phyloP scores from a whole-genome alignment of 23 tunicate species.

The Phallusia fumigata region DNA sequence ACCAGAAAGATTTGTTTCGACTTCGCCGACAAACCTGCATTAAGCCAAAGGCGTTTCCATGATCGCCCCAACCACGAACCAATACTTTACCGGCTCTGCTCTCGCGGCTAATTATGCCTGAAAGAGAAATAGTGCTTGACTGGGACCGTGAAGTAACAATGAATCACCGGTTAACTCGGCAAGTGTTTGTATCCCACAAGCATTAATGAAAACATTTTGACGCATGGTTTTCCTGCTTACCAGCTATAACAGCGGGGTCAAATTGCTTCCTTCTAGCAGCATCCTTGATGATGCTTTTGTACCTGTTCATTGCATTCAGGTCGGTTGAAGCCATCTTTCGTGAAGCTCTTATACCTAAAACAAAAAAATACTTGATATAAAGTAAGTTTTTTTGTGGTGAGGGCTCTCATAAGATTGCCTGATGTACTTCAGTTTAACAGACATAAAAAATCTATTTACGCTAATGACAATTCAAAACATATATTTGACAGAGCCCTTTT shows the following conservation, averaged over 20 bases:
- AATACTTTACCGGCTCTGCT: neutral
- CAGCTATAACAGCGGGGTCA: conserved; percentile 2
- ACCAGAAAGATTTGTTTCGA: no score
- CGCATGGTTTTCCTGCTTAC: neutral
- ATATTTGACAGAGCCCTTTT: no score
- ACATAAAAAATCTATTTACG: no score
- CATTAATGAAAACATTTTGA: no score
- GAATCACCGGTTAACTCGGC: no score
- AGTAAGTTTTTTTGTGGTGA: no score
- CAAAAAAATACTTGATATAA: no score
- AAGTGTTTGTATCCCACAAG: no score
- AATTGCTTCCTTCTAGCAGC: neutral
- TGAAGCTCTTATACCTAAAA: neutral
- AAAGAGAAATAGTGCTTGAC: neutral
- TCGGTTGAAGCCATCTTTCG: neutral
- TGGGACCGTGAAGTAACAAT: no score
- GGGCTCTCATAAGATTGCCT: no score
- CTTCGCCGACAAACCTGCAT: conserved; percentile 6
- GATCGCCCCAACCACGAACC: neutral
- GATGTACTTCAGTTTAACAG: no score
- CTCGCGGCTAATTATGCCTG: neutral
- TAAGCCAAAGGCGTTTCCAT: neutral
- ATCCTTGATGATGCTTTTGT: neutral
- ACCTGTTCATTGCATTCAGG: neutral
- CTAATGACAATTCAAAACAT: no score